phyloP scores from a whole-genome alignment of 1,140 invertebrate species.

The Philotrypesis tridentata region DNA sequence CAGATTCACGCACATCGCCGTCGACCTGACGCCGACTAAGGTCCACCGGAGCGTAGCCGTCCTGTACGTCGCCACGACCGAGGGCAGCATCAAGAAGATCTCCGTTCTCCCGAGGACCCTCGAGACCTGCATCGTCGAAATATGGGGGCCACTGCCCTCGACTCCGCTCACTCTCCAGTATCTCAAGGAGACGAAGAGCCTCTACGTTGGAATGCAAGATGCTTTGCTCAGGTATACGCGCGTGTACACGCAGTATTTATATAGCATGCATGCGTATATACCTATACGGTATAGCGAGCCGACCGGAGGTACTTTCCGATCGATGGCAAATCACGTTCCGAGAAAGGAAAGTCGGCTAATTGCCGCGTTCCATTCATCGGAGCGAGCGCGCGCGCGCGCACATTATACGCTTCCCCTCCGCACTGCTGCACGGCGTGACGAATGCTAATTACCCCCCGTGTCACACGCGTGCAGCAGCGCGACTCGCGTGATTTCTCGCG shows the following conservation, averaged over 20 bases:
- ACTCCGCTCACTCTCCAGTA: constrained; percentile 84
- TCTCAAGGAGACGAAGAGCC: constrained; percentile 83
- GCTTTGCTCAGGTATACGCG: constrained; percentile 77
- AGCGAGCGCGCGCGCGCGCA: too few relatives aligned
- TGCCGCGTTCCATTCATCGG: constrained; percentile 7
- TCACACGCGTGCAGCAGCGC: not conserved
- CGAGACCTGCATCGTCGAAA: constrained; percentile 88
- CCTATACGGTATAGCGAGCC: too few relatives aligned
- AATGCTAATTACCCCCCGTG: constrained; percentile 60
- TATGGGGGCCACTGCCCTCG: constrained; percentile 83
- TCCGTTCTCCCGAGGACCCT: constrained; percentile 80
- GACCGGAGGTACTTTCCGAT: too few relatives aligned
- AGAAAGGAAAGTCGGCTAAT: constrained; percentile 28
- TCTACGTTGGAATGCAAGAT: constrained; percentile 87
- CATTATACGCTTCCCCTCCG: constrained; percentile 22
- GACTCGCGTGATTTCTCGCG: constrained; percentile 4
- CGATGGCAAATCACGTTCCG: not conserved
- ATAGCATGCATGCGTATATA: too few relatives aligned
- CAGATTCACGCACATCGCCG: constrained; percentile 84
- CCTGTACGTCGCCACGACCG: constrained; percentile 85
- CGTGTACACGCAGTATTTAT: too few relatives aligned
- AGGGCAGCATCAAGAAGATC: constrained; percentile 87
- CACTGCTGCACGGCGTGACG: not conserved
- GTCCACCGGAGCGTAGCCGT: constrained; percentile 79
- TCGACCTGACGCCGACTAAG: constrained; percentile 84